Conservation (phyloP, 2,888 invertebrate genomes). For the Campoplex nolae region DNA sequence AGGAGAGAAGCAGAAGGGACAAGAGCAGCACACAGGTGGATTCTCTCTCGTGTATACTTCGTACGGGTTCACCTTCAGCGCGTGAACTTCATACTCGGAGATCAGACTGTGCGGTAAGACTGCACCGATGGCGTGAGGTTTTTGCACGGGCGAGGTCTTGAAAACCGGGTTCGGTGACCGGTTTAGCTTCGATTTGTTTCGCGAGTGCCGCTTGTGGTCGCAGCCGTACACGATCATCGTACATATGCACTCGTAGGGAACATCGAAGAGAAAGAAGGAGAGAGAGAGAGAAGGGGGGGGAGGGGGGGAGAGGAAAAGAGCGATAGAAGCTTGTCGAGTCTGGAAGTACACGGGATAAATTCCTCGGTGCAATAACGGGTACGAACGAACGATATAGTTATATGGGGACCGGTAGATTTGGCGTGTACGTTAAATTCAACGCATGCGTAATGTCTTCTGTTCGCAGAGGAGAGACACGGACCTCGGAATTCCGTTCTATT, state of each 20-base stretch:
- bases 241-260: slow-evolving; percentile 30
- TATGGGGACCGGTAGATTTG: background rate
- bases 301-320: background rate
- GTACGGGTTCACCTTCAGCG: slow-evolving; percentile 61
- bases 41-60: slow-evolving; percentile 45
- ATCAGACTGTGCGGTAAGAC: slow-evolving; percentile 63
- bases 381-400: slow-evolving; percentile 22
- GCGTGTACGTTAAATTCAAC: slow-evolving; percentile 25
- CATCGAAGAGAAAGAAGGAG: slow-evolving; percentile 2
- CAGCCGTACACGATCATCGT: slow-evolving; percentile 12
- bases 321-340: slow-evolving; percentile 21
- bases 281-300: background rate
- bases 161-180: slow-evolving; percentile 73
- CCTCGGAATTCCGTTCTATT: slow-evolving; percentile 2
- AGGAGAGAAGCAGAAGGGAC: slow-evolving; percentile 36
- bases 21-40: slow-evolving; percentile 59
- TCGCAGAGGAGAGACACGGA: background rate
- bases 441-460: slow-evolving; percentile 16
- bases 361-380: slow-evolving; percentile 62
- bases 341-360: slow-evolving; percentile 52
- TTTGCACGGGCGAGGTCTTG: slow-evolving; percentile 61
- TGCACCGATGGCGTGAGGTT: slow-evolving; percentile 49
- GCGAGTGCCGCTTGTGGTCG: slow-evolving; percentile 32
- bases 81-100: slow-evolving; percentile 59
- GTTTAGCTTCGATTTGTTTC: slow-evolving; percentile 71